Evolutionary conservation across 2,797 vertebrate species (phyloP).

Genomic region (Gallirallus australis): DNA sequence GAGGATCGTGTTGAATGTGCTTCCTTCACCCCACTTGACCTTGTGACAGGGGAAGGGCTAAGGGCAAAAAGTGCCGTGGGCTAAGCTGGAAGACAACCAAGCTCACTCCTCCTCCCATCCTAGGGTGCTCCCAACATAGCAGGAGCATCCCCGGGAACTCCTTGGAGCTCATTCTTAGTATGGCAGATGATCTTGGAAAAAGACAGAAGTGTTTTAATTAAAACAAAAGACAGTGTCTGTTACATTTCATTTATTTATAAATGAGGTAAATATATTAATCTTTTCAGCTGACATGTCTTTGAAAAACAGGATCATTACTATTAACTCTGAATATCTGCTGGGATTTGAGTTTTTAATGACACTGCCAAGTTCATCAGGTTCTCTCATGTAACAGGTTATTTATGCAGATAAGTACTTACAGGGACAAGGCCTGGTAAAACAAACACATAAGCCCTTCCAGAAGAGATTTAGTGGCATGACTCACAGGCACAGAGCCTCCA

Average conservation of each 20-base stretch:
- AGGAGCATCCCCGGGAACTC: not conserved
- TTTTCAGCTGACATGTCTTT: not conserved
- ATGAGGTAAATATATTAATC: not conserved
- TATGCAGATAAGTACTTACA: not conserved
- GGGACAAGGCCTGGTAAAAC: not conserved
- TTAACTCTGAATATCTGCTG: not conserved
- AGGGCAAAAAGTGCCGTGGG: not conserved
- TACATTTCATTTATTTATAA: not conserved
- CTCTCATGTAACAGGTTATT: not conserved
- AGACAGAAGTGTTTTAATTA: not conserved
- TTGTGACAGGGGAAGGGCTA: not conserved
- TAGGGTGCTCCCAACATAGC: not conserved
- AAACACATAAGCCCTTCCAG: not conserved
- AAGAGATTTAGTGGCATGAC: not conserved
- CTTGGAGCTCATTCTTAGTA: rapidly evolving
- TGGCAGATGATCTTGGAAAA: not conserved
- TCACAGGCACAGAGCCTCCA: not conserved
- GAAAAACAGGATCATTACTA: not conserved
- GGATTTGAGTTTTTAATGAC: slow-evolving; percentile 4
- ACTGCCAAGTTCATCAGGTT: not conserved
- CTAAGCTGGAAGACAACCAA: not conserved
- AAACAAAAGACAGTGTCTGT: not conserved
- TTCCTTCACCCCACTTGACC: not conserved
- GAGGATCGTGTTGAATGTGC: not conserved
- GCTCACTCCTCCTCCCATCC: not conserved